Evolutionary conservation across 1,140 invertebrate species (phyloP).

Genomic region (Macrobrachium nipponense): DNA sequence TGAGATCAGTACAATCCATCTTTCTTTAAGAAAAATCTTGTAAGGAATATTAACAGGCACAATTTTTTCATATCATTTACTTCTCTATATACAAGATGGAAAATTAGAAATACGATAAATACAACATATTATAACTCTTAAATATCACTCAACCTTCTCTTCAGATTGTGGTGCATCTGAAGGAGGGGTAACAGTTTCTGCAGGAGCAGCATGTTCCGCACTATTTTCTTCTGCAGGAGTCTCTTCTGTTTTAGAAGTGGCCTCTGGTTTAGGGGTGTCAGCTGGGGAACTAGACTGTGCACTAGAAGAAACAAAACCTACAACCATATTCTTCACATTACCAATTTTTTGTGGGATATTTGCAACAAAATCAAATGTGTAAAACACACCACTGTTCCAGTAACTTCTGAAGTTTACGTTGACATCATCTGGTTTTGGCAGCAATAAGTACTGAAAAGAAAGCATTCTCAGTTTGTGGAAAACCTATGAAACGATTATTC

Average conservation of each 20-base stretch:
- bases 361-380: conserved; percentile 53
- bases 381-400: conserved; percentile 54
- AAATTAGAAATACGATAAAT: conserved; percentile 1
- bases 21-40: too few species aligned
- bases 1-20: too few species aligned
- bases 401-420: conserved; percentile 57
- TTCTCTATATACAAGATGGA: too few species aligned
- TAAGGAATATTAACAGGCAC: too few species aligned
- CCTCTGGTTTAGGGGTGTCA: neutral
- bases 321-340: conserved; percentile 30
- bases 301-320: conserved; percentile 36
- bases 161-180: neutral
- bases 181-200: neutral
- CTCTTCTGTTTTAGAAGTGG: too few species aligned
- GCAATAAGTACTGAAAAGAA: conserved; percentile 42
- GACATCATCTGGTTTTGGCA: conserved; percentile 51
- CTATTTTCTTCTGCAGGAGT: neutral
- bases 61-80: too few species aligned
- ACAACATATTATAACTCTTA: neutral
- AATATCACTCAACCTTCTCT: conserved; percentile 3
- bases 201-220: neutral
- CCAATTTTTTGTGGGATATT: conserved; percentile 43
- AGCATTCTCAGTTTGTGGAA: neutral
- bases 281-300: too few species aligned
- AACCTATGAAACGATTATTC: too few species aligned